A percentile compares a stretch with the other conserved stretches of the same genome.
phyloP scores from a whole-genome alignment of 30 jellyfish, hydroid and myxozoan genomes.

The Clytia hemisphaerica region DNA sequence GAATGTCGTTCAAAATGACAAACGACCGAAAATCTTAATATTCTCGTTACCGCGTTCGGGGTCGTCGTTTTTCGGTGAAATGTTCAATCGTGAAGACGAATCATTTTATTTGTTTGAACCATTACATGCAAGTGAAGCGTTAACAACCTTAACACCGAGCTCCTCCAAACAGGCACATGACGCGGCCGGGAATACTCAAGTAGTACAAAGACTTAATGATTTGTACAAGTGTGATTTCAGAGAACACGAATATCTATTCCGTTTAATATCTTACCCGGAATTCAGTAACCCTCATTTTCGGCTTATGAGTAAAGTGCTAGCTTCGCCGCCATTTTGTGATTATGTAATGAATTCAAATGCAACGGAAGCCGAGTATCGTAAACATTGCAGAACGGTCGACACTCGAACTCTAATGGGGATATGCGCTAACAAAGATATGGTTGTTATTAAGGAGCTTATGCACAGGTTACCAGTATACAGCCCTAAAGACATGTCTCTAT shows the following conservation, averaged over 20 bases:
- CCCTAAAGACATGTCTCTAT: conserved; percentile 23
- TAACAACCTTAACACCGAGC: conserved; percentile 57
- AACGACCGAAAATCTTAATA: conserved; percentile 41
- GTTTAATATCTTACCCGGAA: conserved; percentile 83
- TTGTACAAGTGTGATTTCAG: conserved; percentile 65
- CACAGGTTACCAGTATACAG: conserved; percentile 48
- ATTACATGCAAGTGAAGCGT: conserved; percentile 62
- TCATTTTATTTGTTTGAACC: conserved; percentile 88
- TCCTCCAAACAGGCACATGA: conserved; percentile 39
- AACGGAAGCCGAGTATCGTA: conserved; percentile 40
- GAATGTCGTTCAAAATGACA: too few relatives aligned
- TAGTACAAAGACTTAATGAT: conserved; percentile 46
- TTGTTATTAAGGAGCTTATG: conserved; percentile 71
- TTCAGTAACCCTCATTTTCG: conserved; percentile 93
- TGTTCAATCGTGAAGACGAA: conserved; percentile 78
- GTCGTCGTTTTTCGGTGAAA: conserved; percentile 93
- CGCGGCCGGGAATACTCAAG: too few relatives aligned
- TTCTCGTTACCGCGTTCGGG: conserved; percentile 96
- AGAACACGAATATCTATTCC: conserved; percentile 60
- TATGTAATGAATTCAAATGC: conserved; percentile 23
- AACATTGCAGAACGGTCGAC: conserved; percentile 54
- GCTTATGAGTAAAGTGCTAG: conserved; percentile 59
- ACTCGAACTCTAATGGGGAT: conserved; percentile 33
- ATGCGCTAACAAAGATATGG: conserved; percentile 45
- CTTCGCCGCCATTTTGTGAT: conserved; percentile 86